Percentiles rank a stretch among this genome's conserved stretches.
These are phyloP conservation scores for Ascidia mentula DNA, from an alignment of 23 tunicate species.

Conservation along the genomic window DNA sequence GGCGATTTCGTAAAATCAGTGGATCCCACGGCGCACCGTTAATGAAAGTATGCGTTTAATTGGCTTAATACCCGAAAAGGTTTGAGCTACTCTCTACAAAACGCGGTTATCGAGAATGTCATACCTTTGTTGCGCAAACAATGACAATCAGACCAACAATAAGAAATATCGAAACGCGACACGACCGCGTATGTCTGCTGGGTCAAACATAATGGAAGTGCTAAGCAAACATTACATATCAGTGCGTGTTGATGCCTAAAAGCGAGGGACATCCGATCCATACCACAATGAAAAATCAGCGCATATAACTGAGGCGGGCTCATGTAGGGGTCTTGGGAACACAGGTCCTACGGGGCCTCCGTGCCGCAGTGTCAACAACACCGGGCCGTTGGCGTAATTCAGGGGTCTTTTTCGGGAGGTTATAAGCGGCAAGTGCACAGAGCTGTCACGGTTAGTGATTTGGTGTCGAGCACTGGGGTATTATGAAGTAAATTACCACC, in stretches of 20 bases:
- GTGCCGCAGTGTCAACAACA: background rate
- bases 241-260: background rate
- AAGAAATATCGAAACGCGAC: background rate
- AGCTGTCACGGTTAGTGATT: no score
- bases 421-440: no score
- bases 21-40: no score
- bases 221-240: background rate
- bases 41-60: background rate
- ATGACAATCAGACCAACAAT: background rate
- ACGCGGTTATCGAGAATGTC: no score
- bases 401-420: no score
- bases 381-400: background rate
- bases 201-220: slow-evolving; percentile 3
- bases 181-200: background rate
- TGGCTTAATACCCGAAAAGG: background rate
- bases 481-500: background rate
- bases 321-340: background rate
- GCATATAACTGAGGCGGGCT: background rate
- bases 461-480: no score
- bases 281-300: background rate
- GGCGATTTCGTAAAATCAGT: no score
- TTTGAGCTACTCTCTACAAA: no score
- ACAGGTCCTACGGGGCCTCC: background rate
- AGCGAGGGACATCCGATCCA: background rate
- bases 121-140: background rate